Evolutionary conservation across 1,140 invertebrate genomes (phyloP), one percentile per base, ranked within the genome.

Genomic region (Pseudomyrmex concolor): DNA sequence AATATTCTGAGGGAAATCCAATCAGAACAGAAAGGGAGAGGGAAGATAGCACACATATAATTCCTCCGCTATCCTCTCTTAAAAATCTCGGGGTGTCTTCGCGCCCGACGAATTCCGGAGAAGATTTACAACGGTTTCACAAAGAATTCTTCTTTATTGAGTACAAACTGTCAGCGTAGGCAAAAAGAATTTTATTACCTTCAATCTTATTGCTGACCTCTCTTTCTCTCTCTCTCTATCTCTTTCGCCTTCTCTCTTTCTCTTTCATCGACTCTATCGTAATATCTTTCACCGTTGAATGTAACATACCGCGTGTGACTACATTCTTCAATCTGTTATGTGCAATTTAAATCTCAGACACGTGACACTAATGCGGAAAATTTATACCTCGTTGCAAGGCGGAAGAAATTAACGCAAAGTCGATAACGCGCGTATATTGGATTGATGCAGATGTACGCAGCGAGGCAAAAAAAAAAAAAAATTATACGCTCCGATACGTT

Each of bases 1-100:
- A 78, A 63, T 70, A 71, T 88, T 68, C 83, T 62, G 25, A 17
- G 84, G 78, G 84, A 85, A 85, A 88, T 89, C 84, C 78, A 89
- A 89, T 89, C 86, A 83, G 86, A 87, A 59, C 68, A 19, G 50
- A 54, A 62, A 88, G 64, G 34, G 34, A 34, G 34, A 34, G 34
- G 34, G 34, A 34, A 34, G 5, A 34, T 34, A 7, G 34, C 34
- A 7, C 34, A 34, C 81, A 34, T 68, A 72, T 85, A 85, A 84
- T 78, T 50, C 5, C 48, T 25, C 74, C 34, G 71, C 19, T 84
- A 50, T 73, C 78, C 78, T 88, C 68, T 78, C 78, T 48, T 74
- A 80, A 84, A 78, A 89, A 89, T 85, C 87, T 89, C 68, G 73
- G 68, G 34, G 63, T 62, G 73, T n/a, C 67, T 83, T 74, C 57